Evolutionary conservation across 2,888 invertebrate species (phyloP).

Genomic region (Gibbula magus): DNA sequence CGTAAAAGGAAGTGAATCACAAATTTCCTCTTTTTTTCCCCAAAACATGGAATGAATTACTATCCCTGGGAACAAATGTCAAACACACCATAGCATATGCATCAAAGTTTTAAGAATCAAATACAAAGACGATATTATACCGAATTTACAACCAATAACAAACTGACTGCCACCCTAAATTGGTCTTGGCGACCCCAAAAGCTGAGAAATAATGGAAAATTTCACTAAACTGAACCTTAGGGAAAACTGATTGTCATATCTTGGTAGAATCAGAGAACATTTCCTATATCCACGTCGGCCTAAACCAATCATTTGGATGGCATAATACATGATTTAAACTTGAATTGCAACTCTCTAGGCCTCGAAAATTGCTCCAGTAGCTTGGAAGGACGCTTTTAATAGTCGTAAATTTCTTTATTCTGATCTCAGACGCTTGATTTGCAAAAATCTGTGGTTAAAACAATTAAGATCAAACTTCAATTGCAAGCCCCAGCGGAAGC

Average conservation of each 20-base stretch:
- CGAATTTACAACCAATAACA: not conserved
- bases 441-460: conserved; percentile 8
- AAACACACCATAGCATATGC: too few relatives aligned
- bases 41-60: too few relatives aligned
- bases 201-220: not conserved
- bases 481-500: not conserved
- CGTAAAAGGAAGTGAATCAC: too few relatives aligned
- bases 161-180: not conserved
- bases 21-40: too few relatives aligned
- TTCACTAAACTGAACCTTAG: not conserved
- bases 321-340: not conserved
- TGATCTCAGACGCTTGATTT: not conserved
- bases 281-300: not conserved
- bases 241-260: not conserved
- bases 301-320: not conserved
- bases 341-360: not conserved
- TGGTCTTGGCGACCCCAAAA: not conserved
- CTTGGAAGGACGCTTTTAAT: not conserved
- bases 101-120: too few relatives aligned
- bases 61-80: too few relatives aligned
- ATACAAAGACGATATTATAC: too few relatives aligned
- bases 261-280: not conserved
- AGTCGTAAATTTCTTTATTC: conserved; percentile 1
- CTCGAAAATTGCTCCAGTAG: not conserved
- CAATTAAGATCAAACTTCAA: conserved; percentile 11